Conservation (phyloP, 2,888 invertebrate genomes). For the Tiliacea aurago region DNA sequence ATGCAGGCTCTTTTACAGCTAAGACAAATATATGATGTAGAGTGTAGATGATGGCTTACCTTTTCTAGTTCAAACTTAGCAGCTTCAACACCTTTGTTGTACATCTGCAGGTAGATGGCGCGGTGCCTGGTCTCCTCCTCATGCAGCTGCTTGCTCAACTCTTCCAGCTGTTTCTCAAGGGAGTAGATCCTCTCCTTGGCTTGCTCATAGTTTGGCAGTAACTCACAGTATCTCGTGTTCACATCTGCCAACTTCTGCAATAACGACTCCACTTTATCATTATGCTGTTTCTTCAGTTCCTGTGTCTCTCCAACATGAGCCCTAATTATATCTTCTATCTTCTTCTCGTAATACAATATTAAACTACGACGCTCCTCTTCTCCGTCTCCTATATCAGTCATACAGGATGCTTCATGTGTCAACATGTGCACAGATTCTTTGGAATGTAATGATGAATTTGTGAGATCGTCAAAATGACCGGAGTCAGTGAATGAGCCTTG, state of each 20-base stretch:
- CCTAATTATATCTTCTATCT: slow-evolving; percentile 94
- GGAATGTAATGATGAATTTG: slow-evolving; percentile 94
- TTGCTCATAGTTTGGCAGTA: slow-evolving; percentile 93
- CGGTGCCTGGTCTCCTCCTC: slow-evolving; percentile 94
- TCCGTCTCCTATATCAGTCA: slow-evolving; percentile 88
- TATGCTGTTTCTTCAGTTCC: slow-evolving; percentile 94
- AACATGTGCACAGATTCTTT: slow-evolving; percentile 92
- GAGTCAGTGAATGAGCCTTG: slow-evolving; percentile 95
- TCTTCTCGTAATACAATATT: slow-evolving; percentile 93
- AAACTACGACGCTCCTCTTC: slow-evolving; percentile 93
- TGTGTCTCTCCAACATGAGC: slow-evolving; percentile 92
- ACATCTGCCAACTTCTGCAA: slow-evolving; percentile 94
- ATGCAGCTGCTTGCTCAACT: slow-evolving; percentile 92
- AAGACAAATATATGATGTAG: not conserved
- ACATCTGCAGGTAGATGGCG: slow-evolving; percentile 95
- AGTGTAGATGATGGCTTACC: slow-evolving; percentile 83
- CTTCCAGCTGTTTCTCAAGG: slow-evolving; percentile 93
- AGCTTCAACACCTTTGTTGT: slow-evolving; percentile 95
- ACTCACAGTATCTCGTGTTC: slow-evolving; percentile 94
- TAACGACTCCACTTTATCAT: slow-evolving; percentile 94
- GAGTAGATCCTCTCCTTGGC: slow-evolving; percentile 93
- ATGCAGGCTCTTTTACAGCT: not conserved
- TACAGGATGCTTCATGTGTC: slow-evolving; percentile 89
- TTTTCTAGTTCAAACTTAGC: slow-evolving; percentile 93
- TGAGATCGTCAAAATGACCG: slow-evolving; percentile 96